Evolutionary conservation across 1,140 invertebrate species (phyloP).

Genomic region (Teleopsis dalmanni): DNA sequence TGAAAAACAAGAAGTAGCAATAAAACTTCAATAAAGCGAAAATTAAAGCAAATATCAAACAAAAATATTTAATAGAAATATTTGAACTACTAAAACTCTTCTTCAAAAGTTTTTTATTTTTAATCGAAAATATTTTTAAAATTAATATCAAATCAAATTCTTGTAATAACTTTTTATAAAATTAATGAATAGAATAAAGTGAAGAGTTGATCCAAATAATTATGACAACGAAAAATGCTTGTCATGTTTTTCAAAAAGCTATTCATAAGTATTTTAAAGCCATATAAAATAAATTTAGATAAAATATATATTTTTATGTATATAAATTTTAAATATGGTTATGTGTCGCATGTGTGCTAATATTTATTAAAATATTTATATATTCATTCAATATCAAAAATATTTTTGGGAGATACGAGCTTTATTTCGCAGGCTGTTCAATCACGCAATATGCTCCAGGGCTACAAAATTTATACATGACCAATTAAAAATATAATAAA

Average conservation of each 20-base stretch:
- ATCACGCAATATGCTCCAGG: constrained; percentile 13
- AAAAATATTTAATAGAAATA: no score
- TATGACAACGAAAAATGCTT: not conserved
- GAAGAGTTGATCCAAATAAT: no score
- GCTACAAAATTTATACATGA: constrained; percentile 10
- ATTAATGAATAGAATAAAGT: no score
- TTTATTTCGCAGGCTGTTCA: constrained; percentile 10
- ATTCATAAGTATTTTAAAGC: not conserved
- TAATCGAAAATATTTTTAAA: no score
- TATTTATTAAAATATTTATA: not conserved
- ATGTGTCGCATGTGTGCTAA: not conserved
- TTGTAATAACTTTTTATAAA: no score
- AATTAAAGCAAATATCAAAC: no score
- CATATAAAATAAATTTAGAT: no score
- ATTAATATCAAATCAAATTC: no score
- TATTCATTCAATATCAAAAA: not conserved
- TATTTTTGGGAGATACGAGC: constrained; percentile 2
- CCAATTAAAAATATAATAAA: constrained; percentile 1
- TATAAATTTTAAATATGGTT: no score
- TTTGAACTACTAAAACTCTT: no score
- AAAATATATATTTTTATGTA: no score
- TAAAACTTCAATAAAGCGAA: not conserved
- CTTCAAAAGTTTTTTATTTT: no score
- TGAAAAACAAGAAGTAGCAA: not conserved
- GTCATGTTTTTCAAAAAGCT: not conserved